These are phyloP conservation scores for Drosophila rubida DNA, from an alignment of 2,888 invertebrate genomes.

Conservation along the genomic window DNA sequence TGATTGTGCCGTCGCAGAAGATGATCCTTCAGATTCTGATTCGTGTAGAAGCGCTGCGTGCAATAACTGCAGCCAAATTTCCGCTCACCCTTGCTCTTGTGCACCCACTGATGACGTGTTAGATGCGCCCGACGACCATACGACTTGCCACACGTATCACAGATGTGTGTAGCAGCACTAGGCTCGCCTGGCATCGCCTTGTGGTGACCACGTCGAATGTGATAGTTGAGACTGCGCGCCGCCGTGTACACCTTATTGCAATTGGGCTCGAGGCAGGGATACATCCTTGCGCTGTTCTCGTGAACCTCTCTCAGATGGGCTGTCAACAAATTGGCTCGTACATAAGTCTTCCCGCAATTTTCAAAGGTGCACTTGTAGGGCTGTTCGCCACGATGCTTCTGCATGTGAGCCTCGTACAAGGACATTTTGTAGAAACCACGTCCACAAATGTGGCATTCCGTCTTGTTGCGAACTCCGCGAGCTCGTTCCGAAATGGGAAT, in stretches of 20 bases:
- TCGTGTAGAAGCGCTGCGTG: slow-evolving; percentile 63
- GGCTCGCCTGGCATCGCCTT: not conserved
- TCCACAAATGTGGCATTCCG: slow-evolving; percentile 51
- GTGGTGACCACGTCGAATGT: slow-evolving; percentile 40
- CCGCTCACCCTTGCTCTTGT: slow-evolving; percentile 33
- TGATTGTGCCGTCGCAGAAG: slow-evolving; percentile 68
- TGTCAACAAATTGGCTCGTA: slow-evolving; percentile 45
- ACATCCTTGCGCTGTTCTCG: slow-evolving; percentile 17
- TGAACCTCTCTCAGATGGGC: slow-evolving; percentile 50
- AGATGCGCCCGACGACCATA: slow-evolving; percentile 61
- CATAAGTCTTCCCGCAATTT: slow-evolving; percentile 52
- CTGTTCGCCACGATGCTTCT: slow-evolving; percentile 53
- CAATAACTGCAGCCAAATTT: slow-evolving; percentile 46
- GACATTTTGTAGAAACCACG: slow-evolving; percentile 63
- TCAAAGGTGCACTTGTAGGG: slow-evolving; percentile 53
- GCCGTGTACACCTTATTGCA: slow-evolving; percentile 65
- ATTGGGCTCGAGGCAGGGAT: slow-evolving; percentile 31
- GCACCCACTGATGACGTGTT: slow-evolving; percentile 60
- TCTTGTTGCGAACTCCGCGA: slow-evolving; percentile 38
- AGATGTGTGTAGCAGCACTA: slow-evolving; percentile 37
- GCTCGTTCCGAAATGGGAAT: not conserved
- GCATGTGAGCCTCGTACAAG: slow-evolving; percentile 64
- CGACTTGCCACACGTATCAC: slow-evolving; percentile 78
- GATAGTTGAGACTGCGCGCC: slow-evolving; percentile 63
- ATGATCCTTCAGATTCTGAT: slow-evolving; percentile 70